Percentiles rank a stretch among this genome's conserved stretches.
Evolutionary conservation across 2,888 invertebrate genomes (phyloP).

Genomic region (Patella pellucida): DNA sequence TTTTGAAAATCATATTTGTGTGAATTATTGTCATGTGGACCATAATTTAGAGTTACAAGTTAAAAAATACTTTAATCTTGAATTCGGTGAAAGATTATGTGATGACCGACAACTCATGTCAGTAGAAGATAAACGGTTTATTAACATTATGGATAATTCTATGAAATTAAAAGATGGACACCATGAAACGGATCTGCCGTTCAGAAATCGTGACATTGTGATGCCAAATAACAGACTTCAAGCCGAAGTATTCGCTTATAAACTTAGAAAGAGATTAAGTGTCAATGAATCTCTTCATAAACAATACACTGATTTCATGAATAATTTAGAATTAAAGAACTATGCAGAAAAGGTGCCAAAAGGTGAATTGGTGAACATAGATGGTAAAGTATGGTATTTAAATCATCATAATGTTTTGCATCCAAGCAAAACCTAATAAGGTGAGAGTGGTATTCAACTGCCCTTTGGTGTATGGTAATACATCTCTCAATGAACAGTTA

Average conservation of each 20-base stretch:
- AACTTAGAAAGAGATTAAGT: conserved; percentile 17
- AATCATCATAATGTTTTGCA: conserved; percentile 19
- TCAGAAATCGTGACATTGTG: conserved; percentile 10
- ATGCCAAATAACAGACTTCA: conserved; percentile 11
- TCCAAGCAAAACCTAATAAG: conserved; percentile 24
- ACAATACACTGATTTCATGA: conserved; percentile 24
- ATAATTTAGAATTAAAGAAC: conserved; percentile 23
- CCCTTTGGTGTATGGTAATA: conserved; percentile 26
- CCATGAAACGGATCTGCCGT: conserved; percentile 25
- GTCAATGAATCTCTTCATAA: conserved; percentile 14
- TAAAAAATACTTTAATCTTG: conserved; percentile 74
- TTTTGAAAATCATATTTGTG: not conserved
- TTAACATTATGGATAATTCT: conserved; percentile 18
- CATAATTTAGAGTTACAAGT: conserved; percentile 87
- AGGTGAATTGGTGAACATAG: not conserved
- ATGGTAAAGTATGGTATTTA: conserved; percentile 20
- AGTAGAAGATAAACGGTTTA: conserved; percentile 75
- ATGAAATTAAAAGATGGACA: conserved; percentile 12
- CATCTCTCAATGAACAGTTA: conserved; percentile 30
- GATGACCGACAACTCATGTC: conserved; percentile 84
- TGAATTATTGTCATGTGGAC: conserved; percentile 70
- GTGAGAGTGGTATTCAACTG: conserved; percentile 35
- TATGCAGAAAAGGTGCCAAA: conserved; percentile 23
- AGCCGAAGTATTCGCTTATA: not conserved
- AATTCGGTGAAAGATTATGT: conserved; percentile 73